phyloP scores from a whole-genome alignment of 2,797 vertebrate species.

The Anniella stebbinsi region DNA sequence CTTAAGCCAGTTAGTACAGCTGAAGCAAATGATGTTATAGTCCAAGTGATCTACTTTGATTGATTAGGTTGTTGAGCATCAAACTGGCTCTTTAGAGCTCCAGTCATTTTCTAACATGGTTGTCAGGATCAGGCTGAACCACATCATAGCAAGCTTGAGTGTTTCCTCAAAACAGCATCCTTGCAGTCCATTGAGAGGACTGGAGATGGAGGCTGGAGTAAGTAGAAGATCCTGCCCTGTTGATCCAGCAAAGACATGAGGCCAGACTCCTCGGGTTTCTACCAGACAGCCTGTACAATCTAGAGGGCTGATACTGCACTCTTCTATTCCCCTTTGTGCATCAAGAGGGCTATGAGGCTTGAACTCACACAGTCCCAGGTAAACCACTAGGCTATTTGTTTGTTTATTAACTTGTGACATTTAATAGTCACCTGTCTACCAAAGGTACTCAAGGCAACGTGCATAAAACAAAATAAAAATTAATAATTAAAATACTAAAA shows the following conservation, averaged over 20 bases:
- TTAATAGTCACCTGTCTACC: neutral
- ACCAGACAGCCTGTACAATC: neutral
- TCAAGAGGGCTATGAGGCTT: neutral
- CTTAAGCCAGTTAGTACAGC: slow-evolving; percentile 14
- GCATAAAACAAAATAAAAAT: neutral
- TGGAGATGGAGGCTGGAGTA: neutral
- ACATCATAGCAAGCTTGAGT: neutral
- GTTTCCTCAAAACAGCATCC: too few relatives aligned
- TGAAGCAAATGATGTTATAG: neutral
- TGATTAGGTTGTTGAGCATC: neutral
- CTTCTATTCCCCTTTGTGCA: neutral
- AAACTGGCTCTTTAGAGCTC: neutral
- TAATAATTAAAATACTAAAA: neutral
- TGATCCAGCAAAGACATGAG: neutral
- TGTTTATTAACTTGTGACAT: neutral
- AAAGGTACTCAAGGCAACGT: neutral
- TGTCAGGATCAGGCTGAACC: neutral
- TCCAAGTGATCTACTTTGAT: neutral
- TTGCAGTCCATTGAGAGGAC: too few relatives aligned
- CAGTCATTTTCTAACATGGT: neutral
- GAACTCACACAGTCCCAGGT: too few relatives aligned
- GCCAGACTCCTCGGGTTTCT: neutral
- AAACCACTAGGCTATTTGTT: neutral
- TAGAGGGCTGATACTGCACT: too few relatives aligned
- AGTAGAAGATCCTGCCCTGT: too few relatives aligned